Evolutionary conservation across 1,140 invertebrate species (phyloP).

Genomic region (Steinernema feltiae): DNA sequence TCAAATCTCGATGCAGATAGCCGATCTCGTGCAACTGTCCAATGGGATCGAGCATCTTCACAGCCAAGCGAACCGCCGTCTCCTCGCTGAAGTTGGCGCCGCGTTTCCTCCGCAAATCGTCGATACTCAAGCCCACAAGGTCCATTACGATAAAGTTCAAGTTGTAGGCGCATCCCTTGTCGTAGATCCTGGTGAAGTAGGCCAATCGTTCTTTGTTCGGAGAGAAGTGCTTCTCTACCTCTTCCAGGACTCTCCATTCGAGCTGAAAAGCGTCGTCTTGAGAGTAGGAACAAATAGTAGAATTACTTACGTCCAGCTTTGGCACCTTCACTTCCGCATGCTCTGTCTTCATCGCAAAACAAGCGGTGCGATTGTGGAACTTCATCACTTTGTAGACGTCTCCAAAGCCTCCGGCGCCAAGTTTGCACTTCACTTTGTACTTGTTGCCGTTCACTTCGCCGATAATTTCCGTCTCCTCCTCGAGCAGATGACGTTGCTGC

Average conservation of each 20-base stretch:
- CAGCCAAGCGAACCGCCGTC: neutral
- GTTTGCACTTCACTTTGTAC: too few relatives aligned
- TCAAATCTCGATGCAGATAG: neutral
- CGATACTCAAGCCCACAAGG: neutral
- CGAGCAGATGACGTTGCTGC: too few relatives aligned
- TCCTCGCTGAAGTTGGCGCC: neutral
- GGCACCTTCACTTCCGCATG: neutral
- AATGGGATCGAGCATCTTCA: neutral
- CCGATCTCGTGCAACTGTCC: neutral
- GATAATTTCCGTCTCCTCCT: too few relatives aligned
- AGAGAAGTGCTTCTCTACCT: neutral
- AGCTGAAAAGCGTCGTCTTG: neutral
- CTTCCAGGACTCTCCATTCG: neutral
- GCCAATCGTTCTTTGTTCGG: neutral
- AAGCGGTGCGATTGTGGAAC: neutral
- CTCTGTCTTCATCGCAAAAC: neutral
- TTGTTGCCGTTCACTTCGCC: too few relatives aligned
- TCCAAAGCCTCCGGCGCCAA: neutral
- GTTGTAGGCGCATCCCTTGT: neutral
- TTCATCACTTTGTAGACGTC: neutral
- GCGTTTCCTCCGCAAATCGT: neutral
- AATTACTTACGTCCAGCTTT: neutral
- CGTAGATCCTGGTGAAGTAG: neutral
- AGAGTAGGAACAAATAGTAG: neutral
- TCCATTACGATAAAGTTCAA: neutral